Conservation (phyloP, 2,113 vertebrate species). For the Chlamydotis undulata region DNA sequence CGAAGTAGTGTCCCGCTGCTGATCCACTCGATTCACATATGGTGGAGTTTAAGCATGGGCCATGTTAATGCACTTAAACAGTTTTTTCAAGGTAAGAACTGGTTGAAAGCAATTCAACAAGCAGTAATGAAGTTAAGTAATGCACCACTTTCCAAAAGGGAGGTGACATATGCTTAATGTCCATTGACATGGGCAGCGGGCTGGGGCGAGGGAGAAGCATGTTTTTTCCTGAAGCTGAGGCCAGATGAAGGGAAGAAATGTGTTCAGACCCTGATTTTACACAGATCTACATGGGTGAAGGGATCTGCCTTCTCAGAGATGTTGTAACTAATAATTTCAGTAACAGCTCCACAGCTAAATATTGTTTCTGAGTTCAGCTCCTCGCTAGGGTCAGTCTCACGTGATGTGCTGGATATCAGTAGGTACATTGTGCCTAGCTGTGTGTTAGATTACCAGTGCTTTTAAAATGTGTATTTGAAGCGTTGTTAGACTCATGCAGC, state of each 20-base stretch:
- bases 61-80: not conserved
- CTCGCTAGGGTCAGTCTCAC: not conserved
- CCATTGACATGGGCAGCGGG: not conserved
- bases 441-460: not conserved
- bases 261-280: constrained; percentile 27
- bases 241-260: constrained; percentile 5
- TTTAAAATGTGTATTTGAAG: not conserved
- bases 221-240: constrained; percentile 26
- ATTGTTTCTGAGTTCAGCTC: not conserved
- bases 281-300: constrained; percentile 15
- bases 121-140: not conserved
- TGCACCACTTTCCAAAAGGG: not conserved
- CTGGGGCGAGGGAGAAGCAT: not conserved
- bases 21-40: not conserved
- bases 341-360: not conserved
- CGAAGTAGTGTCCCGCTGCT: accelerated
- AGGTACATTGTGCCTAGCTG: not conserved
- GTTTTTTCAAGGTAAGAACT: not conserved
- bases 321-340: constrained; percentile 25
- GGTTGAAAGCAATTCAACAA: constrained; percentile 11
- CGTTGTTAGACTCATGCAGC: not conserved
- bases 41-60: not conserved
- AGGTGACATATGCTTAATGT: not conserved
- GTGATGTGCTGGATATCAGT: not conserved
- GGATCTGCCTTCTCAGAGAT: constrained; percentile 18